phyloP scores from a whole-genome alignment of 2,797 vertebrate genomes.

The Pseudochaenichthys georgianus region DNA sequence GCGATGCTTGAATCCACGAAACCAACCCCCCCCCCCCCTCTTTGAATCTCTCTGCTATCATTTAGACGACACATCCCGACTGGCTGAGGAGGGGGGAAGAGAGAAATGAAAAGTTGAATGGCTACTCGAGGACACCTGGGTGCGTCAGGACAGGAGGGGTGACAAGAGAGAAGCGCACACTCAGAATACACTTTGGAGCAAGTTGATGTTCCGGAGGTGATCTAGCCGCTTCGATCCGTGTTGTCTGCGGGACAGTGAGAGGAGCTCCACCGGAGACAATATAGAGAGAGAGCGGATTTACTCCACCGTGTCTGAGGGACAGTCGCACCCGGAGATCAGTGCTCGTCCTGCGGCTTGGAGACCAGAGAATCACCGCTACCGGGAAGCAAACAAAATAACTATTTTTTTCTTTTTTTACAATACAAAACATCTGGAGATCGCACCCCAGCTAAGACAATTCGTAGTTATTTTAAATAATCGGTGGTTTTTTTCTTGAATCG shows the following conservation, averaged over 20 bases:
- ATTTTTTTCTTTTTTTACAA: not conserved
- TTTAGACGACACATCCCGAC: constrained; percentile 70
- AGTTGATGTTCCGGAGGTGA: constrained; percentile 73
- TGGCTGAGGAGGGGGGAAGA: constrained; percentile 52
- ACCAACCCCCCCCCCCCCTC: constrained; percentile 8
- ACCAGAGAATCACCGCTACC: constrained; percentile 36
- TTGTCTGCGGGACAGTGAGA: constrained; percentile 56
- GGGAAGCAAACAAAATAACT: constrained; percentile 16
- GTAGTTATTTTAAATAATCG: constrained; percentile 11
- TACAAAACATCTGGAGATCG: constrained; percentile 27
- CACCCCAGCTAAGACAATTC: not conserved
- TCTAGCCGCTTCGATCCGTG: constrained; percentile 44
- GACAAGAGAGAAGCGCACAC: constrained; percentile 76
- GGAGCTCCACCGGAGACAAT: constrained; percentile 35
- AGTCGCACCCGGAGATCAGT: constrained; percentile 46
- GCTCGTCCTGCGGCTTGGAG: constrained; percentile 52
- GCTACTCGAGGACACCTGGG: constrained; percentile 80
- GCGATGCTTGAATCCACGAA: constrained; percentile 57
- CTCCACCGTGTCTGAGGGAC: constrained; percentile 45
- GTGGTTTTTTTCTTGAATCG: constrained; percentile 14
- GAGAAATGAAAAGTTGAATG: constrained; percentile 76
- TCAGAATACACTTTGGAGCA: constrained; percentile 74
- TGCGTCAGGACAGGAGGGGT: constrained; percentile 79
- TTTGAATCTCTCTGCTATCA: constrained; percentile 67
- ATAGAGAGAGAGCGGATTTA: constrained; percentile 38